phyloP scores from a whole-genome alignment of 2,113 vertebrate genomes.

The Tragelaphus buxtoni region DNA sequence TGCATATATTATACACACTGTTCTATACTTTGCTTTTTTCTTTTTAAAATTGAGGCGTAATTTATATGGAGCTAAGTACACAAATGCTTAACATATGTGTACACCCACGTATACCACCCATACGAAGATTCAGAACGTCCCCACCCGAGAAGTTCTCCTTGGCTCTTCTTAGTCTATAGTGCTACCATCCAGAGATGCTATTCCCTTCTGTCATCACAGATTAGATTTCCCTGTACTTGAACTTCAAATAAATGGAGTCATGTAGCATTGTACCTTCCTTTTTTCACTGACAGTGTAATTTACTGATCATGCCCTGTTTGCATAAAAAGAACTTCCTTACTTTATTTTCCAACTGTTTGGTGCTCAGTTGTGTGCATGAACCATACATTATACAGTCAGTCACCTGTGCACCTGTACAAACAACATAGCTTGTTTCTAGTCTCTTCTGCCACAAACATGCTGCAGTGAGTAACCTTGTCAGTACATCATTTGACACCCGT shows the following conservation, averaged over 20 bases:
- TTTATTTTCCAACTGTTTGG: not conserved
- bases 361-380: not conserved
- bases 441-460: not conserved
- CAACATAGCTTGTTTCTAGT: no score
- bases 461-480: not conserved
- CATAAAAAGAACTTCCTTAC: not conserved
- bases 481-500: fast-evolving
- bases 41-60: not conserved
- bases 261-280: not conserved
- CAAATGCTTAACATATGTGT: not conserved
- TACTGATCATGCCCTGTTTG: not conserved
- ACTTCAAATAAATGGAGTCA: not conserved
- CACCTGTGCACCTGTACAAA: not conserved
- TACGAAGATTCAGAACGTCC: not conserved
- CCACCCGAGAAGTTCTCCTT: not conserved
- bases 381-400: not conserved
- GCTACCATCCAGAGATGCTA: not conserved
- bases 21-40: not conserved
- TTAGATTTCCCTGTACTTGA: not conserved
- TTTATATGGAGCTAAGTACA: not conserved
- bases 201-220: not conserved
- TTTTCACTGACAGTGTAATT: not conserved
- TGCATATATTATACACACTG: not conserved
- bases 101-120: no score
- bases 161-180: not conserved